Percentiles rank a stretch among this genome's conserved stretches.
Conservation (phyloP, 2,113 vertebrate genomes). For the Capreolus pygargus region DNA sequence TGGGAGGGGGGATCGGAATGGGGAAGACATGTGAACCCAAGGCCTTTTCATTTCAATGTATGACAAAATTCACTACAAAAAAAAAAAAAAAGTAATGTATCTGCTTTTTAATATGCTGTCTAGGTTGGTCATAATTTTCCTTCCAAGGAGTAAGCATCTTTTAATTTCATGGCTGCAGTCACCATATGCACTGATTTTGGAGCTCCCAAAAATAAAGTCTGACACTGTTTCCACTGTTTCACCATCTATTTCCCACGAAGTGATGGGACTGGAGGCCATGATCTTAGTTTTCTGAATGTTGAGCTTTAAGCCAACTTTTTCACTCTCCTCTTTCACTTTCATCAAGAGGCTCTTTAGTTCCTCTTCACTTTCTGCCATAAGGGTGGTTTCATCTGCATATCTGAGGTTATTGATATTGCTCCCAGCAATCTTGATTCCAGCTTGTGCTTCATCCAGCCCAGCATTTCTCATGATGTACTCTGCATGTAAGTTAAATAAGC, state of each 20-base stretch:
- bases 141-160: not conserved
- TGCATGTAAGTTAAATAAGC: not conserved
- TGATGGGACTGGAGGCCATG: not conserved
- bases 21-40: no score
- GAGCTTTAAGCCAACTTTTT: no score
- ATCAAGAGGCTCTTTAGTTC: not conserved
- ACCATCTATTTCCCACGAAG: not conserved
- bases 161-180: not conserved
- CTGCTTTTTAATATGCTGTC: not conserved
- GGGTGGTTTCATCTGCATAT: not conserved
- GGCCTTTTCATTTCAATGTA: no score
- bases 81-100: no score
- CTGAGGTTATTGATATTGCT: not conserved
- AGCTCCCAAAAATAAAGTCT: fast-evolving
- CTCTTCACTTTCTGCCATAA: not conserved
- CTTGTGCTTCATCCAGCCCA: not conserved
- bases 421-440: no score
- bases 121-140: not conserved
- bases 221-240: not conserved
- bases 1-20: no score
- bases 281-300: no score
- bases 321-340: not conserved
- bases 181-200: not conserved
- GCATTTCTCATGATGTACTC: not conserved
- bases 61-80: no score